Conservation (phyloP, 2,113 vertebrate species). For the Vulpes vulpes region DNA sequence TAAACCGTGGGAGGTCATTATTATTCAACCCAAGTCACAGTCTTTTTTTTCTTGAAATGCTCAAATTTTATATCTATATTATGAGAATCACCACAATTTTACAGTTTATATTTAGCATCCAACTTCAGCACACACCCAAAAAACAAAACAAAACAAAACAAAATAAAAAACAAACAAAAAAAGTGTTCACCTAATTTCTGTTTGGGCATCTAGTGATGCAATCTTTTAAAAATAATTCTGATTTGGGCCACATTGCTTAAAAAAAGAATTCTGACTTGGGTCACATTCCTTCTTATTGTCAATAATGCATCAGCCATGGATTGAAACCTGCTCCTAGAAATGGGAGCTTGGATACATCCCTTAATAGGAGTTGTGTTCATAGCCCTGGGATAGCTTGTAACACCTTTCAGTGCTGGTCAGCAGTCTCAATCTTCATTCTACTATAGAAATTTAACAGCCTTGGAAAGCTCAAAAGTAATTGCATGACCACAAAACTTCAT, state of each 20-base stretch:
- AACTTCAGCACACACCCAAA: neutral
- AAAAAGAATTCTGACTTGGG: neutral
- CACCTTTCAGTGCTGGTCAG: neutral
- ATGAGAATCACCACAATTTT: neutral
- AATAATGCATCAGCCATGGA: neutral
- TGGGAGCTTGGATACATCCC: neutral
- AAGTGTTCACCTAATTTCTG: neutral
- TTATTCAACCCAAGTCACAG: neutral
- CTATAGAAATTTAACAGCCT: neutral
- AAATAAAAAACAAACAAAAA: neutral
- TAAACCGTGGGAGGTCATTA: neutral
- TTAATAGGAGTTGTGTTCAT: neutral
- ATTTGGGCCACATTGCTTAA: neutral
- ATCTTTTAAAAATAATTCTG: neutral
- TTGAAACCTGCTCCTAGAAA: neutral
- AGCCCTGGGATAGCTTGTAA: neutral
- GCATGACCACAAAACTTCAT: neutral
- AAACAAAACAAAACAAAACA: neutral
- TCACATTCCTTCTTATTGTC: neutral
- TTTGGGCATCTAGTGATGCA: neutral
- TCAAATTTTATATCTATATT: neutral
- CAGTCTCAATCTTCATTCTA: neutral
- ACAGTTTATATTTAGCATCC: neutral
- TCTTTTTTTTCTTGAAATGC: neutral
- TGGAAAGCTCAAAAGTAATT: neutral